phyloP scores from a whole-genome alignment of 2,113 vertebrate genomes.

The Leucoraja erinaceus region DNA sequence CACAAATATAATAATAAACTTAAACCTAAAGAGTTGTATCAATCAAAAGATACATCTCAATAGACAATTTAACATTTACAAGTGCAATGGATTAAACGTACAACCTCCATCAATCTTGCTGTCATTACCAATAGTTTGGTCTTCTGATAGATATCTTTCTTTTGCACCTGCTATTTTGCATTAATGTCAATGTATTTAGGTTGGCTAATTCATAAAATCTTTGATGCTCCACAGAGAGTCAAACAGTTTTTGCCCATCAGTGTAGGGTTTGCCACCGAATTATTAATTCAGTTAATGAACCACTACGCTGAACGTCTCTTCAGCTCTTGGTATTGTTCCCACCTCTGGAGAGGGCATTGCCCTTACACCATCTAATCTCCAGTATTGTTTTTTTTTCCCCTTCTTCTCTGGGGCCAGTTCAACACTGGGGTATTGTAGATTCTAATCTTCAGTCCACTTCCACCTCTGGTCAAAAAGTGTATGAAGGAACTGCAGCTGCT shows the following conservation, averaged over 20 bases:
- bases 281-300: not conserved
- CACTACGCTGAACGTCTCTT: not conserved
- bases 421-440: not conserved
- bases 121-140: not conserved
- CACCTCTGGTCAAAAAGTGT: not conserved
- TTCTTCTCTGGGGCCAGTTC: not conserved
- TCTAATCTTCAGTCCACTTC: not conserved
- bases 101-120: too few species aligned
- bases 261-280: not conserved
- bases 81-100: too few species aligned
- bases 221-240: not conserved
- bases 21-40: too few species aligned
- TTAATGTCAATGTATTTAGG: not conserved
- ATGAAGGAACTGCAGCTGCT: too few species aligned
- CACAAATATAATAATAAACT: too few species aligned
- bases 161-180: not conserved
- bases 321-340: not conserved
- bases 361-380: not conserved
- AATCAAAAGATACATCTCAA: too few species aligned
- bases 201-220: not conserved
- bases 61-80: too few species aligned
- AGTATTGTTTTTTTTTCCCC: not conserved
- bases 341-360: not conserved
- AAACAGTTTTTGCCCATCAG: not conserved
- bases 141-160: not conserved